phyloP scores from a whole-genome alignment of 2,113 vertebrate species.

The Orientallactaga bullata region DNA sequence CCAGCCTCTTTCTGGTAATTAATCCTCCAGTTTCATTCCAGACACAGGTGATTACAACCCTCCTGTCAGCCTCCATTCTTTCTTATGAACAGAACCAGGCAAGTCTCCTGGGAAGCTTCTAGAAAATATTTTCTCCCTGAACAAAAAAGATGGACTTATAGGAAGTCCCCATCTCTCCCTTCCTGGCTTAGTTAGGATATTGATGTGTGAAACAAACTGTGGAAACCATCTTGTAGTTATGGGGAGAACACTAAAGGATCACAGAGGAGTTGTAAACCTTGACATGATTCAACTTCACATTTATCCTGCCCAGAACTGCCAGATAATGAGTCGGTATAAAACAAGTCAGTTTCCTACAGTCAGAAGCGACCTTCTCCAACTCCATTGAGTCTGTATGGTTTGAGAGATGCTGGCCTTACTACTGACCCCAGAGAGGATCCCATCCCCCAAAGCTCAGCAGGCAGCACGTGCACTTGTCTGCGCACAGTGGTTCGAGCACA shows the following conservation, averaged over 20 bases:
- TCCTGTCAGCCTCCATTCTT: neutral
- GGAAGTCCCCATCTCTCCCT: neutral
- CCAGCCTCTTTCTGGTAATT: neutral
- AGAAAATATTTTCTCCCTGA: neutral
- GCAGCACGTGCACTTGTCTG: neutral
- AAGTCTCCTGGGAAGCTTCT: neutral
- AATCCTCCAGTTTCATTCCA: neutral
- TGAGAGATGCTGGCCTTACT: neutral
- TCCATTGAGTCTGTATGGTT: neutral
- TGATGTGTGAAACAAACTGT: neutral
- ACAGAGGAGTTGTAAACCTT: neutral
- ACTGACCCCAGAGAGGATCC: neutral
- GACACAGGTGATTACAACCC: neutral
- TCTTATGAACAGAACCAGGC: neutral
- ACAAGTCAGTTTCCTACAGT: neutral
- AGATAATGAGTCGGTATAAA: neutral
- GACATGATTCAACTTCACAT: neutral
- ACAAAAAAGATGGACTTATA: neutral
- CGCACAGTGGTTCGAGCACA: neutral
- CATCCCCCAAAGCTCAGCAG: neutral
- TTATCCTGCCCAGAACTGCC: neutral
- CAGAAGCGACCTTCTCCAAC: neutral
- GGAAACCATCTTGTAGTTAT: neutral
- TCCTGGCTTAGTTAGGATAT: neutral
- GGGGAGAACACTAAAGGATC: neutral